These are phyloP conservation scores for Suillia variegata DNA, from an alignment of 2,888 invertebrate genomes.

Conservation along the genomic window DNA sequence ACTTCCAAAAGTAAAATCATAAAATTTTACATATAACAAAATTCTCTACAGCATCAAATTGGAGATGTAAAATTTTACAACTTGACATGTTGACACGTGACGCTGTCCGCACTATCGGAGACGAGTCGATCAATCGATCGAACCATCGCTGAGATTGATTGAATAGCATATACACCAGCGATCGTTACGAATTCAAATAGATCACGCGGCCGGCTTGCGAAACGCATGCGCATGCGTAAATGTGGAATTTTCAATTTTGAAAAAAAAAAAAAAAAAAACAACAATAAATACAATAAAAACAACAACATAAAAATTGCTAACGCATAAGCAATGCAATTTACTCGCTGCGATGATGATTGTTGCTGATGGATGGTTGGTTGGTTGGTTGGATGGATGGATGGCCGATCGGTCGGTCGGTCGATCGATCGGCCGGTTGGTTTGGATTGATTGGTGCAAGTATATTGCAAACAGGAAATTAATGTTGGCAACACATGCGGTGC, in stretches of 20 bases:
- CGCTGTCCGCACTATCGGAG: background rate
- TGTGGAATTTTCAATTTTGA: constrained; percentile 26
- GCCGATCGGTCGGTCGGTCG: background rate
- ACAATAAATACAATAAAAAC: too few relatives aligned
- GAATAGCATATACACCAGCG: constrained; percentile 1
- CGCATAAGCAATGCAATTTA: constrained; percentile 3
- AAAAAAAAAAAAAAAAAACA: too few relatives aligned
- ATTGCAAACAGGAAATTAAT: constrained; percentile 32
- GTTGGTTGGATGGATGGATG: background rate
- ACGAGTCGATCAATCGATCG: constrained; percentile 8
- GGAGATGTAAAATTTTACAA: too few relatives aligned
- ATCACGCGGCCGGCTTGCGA: constrained; percentile 17
- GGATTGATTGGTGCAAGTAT: constrained; percentile 4
- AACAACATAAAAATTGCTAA: constrained; percentile 12
- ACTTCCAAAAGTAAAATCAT: too few relatives aligned
- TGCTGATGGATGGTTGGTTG: background rate
- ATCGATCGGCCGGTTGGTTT: too few relatives aligned
- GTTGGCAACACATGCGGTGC: constrained; percentile 21
- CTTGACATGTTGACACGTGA: background rate
- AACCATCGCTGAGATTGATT: constrained; percentile 11
- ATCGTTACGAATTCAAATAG: constrained; percentile 24
- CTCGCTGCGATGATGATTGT: background rate
- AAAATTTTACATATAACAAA: too few relatives aligned
- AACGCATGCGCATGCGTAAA: constrained; percentile 19
- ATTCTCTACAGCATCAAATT: too few relatives aligned